Percentiles rank a stretch among this genome's conserved stretches.
phyloP scores from a whole-genome alignment of 2,797 vertebrate genomes.

The Graptemys geographica region DNA sequence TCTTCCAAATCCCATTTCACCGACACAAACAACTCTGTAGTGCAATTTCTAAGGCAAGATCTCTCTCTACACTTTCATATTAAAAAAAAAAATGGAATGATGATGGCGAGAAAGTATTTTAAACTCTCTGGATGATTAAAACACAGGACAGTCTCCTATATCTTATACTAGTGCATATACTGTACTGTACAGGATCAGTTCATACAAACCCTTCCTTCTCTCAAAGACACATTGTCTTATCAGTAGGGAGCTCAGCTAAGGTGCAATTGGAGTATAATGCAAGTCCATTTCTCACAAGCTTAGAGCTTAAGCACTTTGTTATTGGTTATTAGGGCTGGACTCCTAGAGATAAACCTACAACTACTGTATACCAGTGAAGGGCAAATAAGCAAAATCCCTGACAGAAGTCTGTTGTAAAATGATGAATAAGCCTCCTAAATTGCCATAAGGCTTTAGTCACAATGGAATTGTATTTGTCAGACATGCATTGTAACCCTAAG shows the following conservation, averaged over 20 bases:
- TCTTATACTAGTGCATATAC: constrained; percentile 34
- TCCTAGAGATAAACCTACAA: constrained; percentile 79
- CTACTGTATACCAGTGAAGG: constrained; percentile 77
- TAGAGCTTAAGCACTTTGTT: constrained; percentile 79
- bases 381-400: constrained; percentile 84
- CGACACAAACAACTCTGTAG: constrained; percentile 62
- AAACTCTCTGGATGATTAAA: background rate
- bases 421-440: constrained; percentile 88
- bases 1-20: constrained; percentile 67
- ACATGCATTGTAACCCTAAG: constrained; percentile 87
- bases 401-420: constrained; percentile 84
- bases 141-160: background rate
- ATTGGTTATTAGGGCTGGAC: constrained; percentile 77
- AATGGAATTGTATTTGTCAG: constrained; percentile 87
- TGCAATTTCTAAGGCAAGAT: constrained; percentile 65
- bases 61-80: constrained; percentile 50
- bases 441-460: constrained; percentile 83
- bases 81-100: constrained; percentile 45
- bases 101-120: constrained; percentile 2
- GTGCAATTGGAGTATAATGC: constrained; percentile 75
- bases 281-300: constrained; percentile 73
- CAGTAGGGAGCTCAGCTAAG: constrained; percentile 42
- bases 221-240: constrained; percentile 76
- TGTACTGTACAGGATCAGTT: constrained; percentile 56
- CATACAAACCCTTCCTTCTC: constrained; percentile 66